Conservation (phyloP, 2,113 vertebrate species). For the Seriola dumerili region DNA sequence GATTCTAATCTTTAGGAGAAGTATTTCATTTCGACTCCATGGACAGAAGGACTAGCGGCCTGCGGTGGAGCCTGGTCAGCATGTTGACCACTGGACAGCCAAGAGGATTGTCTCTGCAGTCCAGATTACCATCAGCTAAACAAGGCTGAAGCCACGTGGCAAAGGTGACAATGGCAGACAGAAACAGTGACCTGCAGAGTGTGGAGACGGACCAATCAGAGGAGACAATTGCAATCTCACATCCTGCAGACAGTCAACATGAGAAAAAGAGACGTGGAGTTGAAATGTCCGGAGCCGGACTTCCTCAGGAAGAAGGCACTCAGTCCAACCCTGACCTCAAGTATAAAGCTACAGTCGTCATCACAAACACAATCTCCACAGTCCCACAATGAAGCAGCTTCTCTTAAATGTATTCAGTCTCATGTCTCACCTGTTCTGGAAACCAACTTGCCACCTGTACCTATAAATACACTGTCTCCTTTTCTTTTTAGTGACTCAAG, state of each 20-base stretch:
- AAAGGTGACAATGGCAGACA: slow-evolving; percentile 69
- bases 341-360: too few species aligned
- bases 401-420: too few species aligned
- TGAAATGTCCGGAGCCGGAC: too few species aligned
- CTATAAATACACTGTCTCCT: too few species aligned
- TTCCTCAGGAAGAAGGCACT: background rate
- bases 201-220: slow-evolving; percentile 29
- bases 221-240: background rate
- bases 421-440: too few species aligned
- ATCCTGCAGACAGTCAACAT: background rate
- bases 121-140: slow-evolving; percentile 79
- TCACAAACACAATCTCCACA: too few species aligned
- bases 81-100: slow-evolving; percentile 21
- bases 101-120: slow-evolving; percentile 66
- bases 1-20: slow-evolving; percentile 28
- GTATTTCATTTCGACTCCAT: slow-evolving; percentile 18
- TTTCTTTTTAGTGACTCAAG: too few species aligned
- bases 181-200: slow-evolving; percentile 25
- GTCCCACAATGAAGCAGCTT: too few species aligned
- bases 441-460: too few species aligned
- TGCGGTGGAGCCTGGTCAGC: slow-evolving; percentile 20
- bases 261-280: background rate
- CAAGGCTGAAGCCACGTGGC: slow-evolving; percentile 69
- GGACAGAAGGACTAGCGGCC: slow-evolving; percentile 37
- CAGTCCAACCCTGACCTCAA: too few species aligned